Conservation (phyloP, 2,797 vertebrate genomes). For the Tamandua tetradactyla region DNA sequence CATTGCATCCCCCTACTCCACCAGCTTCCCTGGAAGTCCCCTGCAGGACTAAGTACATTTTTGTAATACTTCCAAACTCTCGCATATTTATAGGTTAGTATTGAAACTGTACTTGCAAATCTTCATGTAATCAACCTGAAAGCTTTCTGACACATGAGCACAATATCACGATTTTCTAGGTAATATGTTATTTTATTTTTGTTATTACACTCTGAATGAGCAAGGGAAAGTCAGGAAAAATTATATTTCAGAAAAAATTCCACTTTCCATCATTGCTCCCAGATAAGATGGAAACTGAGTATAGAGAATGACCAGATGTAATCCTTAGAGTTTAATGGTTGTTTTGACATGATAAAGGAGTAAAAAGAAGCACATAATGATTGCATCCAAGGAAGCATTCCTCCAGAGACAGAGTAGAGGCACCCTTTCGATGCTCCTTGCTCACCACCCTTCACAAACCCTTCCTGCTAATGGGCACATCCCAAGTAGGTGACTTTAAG, state of each 20-base stretch:
- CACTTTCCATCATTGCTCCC: neutral
- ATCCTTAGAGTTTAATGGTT: neutral
- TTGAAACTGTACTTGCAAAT: neutral
- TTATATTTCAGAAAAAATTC: neutral
- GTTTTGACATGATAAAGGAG: neutral
- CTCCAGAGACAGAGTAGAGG: neutral
- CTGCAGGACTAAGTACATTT: neutral
- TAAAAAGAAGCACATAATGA: neutral
- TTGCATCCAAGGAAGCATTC: neutral
- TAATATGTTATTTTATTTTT: neutral
- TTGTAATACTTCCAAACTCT: neutral
- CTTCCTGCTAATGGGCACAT: neutral
- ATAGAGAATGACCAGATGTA: neutral
- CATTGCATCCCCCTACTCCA: too few species aligned
- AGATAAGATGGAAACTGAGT: neutral
- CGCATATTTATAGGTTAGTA: constrained; percentile 14
- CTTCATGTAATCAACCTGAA: neutral
- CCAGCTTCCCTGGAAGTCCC: too few species aligned
- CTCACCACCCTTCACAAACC: neutral
- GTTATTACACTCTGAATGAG: neutral
- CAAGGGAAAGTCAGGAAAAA: neutral
- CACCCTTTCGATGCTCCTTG: neutral
- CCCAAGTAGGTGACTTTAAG: neutral
- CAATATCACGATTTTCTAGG: neutral
- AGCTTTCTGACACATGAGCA: constrained; percentile 6